Percentiles rank a stretch among this genome's conserved stretches.
These are phyloP conservation scores for Scaptomyza graminum DNA, from an alignment of 1,140 invertebrate genomes.

Conservation along the genomic window DNA sequence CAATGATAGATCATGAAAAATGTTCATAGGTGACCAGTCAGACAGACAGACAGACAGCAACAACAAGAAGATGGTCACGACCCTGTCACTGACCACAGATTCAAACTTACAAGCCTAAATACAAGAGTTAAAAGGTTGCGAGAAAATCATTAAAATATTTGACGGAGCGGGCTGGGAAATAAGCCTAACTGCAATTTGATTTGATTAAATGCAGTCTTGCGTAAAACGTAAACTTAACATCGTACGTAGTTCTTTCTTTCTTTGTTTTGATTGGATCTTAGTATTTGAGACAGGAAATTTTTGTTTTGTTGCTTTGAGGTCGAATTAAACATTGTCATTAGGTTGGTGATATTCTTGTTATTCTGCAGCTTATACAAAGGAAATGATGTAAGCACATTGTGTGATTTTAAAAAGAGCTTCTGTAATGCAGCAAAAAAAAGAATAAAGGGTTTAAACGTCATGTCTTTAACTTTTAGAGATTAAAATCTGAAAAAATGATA, in stretches of 20 bases:
- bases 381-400: conserved; percentile 22
- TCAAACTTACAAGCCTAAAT: conserved; percentile 9
- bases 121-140: conserved; percentile 27
- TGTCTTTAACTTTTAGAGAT: too few relatives aligned
- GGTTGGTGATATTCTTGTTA: conserved; percentile 11
- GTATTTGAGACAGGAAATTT: conserved; percentile 1
- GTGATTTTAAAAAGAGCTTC: not conserved
- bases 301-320: conserved; percentile 22
- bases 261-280: too few relatives aligned
- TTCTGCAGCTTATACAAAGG: conserved; percentile 2
- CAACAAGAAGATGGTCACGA: conserved; percentile 34
- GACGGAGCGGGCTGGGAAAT: not conserved
- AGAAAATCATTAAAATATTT: conserved; percentile 34
- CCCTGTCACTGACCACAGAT: conserved; percentile 20
- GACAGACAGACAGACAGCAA: conserved; percentile 1
- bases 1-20: conserved; percentile 52
- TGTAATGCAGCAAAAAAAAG: not conserved
- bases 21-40: conserved; percentile 4
- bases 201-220: not conserved
- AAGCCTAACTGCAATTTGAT: conserved; percentile 31
- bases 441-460: not conserved
- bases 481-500: too few relatives aligned
- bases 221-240: too few relatives aligned
- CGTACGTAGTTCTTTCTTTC: too few relatives aligned
- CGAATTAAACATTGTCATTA: not conserved